These are phyloP conservation scores for Psettodes erumei DNA, from an alignment of 2,113 vertebrate genomes.

Conservation along the genomic window DNA sequence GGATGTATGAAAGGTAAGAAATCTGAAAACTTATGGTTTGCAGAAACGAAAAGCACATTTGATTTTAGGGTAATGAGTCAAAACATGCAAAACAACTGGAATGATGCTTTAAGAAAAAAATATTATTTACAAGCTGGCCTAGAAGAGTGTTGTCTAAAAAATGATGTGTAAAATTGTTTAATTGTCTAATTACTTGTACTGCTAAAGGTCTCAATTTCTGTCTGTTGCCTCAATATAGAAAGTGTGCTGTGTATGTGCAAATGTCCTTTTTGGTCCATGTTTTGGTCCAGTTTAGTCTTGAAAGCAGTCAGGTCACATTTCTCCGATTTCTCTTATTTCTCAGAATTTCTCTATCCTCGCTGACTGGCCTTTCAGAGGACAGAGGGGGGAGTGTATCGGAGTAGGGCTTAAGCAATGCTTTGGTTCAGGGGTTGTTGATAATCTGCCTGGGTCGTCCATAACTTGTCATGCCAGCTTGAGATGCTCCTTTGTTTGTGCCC, in stretches of 20 bases:
- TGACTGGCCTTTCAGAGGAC: constrained; percentile 32
- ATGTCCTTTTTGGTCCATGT: constrained; percentile 63
- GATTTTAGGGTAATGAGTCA: constrained; percentile 20
- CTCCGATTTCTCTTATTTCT: no score
- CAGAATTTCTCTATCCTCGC: constrained; percentile 37
- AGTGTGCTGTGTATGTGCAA: constrained; percentile 36
- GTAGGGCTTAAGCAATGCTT: not conserved
- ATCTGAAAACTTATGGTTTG: not conserved
- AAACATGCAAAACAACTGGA: constrained; percentile 29
- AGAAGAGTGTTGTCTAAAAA: not conserved
- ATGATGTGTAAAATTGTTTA: not conserved
- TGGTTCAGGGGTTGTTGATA: constrained; percentile 76
- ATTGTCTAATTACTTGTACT: constrained; percentile 1
- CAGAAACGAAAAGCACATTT: not conserved
- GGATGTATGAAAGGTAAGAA: not conserved
- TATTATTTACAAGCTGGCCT: constrained; percentile 20
- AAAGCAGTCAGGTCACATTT: constrained; percentile 54
- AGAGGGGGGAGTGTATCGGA: constrained; percentile 10
- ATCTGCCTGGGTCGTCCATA: constrained; percentile 94
- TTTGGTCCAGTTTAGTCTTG: constrained; percentile 73
- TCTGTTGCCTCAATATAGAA: constrained; percentile 27
- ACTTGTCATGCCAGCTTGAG: constrained; percentile 93
- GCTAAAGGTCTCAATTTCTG: constrained; percentile 4
- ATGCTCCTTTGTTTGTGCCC: constrained; percentile 94
- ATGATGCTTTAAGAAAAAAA: constrained; percentile 11